Base-by-base conservation (phyloP, 1,140 invertebrate genomes). In the Holcopasites calliopsidis region DNA sequence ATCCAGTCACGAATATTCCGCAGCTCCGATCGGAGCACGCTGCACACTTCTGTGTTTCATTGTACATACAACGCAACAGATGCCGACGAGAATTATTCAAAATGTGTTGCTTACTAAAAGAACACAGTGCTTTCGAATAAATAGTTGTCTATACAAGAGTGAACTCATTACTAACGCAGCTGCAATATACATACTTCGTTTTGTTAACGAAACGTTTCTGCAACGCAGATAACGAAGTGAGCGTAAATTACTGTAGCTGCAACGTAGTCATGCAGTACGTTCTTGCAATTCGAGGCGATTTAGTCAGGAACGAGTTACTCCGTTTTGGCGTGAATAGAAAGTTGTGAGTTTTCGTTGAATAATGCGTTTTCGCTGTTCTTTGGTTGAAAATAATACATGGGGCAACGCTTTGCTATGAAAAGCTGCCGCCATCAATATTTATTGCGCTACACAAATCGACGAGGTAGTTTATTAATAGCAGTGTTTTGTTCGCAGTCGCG, bases 1-100 rank as follows among this genome's bases (percentile, higher is more conserved):
- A 60, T 47, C 31, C 66, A 82, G 80, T 82, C 64, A 73, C 68
- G 38, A 38, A 38, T 33, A 47, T 23, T 26, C 62, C 33, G 7
- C 47, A 44, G 69, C 33, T 60, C 42, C 28, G 31, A 35, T 54
- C 57, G 21, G 44, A 60, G 47, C 69, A 58, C 16, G 50, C 33
- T n/a, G n/a, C n/a, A n/a, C n/a, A n/a, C 33, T 16, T 26, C 10
- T 38, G 50, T 40, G 23, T 11, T n/a, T 42, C 2, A 6, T 35
- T 79, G 28, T 47, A 11, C 13, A 38, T 16, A 6, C 13, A 8
- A 18, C 35, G n/a, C 10, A 31, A 47, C 3, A 40, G 28, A 10
- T 4, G 13, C 1, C 47, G 23, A n/a, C n/a, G 40, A 47, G 35
- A 35, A n/a, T 47, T 47, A 13, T 55, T 55, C 35, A 11, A 23